Evolutionary conservation across 2,113 vertebrate species (phyloP).

Genomic region (Haemorhous mexicanus): DNA sequence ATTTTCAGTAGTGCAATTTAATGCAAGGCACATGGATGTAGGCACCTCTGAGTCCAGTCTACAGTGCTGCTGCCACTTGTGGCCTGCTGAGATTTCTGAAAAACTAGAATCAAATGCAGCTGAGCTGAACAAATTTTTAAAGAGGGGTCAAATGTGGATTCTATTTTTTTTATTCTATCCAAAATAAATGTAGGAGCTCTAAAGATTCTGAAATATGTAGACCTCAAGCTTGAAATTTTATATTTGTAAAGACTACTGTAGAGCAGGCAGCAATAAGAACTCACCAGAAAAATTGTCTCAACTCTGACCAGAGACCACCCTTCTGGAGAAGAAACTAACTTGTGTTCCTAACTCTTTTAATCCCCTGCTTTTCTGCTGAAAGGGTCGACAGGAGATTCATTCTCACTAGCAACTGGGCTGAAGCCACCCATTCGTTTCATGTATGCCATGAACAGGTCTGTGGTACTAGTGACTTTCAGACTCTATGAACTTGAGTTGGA

Average conservation of each 20-base stretch:
- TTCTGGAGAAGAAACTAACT: neutral
- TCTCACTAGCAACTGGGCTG: neutral
- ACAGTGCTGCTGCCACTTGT: neutral
- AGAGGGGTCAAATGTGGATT: neutral
- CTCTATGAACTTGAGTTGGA: neutral
- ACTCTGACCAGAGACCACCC: neutral
- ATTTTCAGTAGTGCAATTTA: neutral
- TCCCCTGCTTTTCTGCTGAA: conserved; percentile 1
- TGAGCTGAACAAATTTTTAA: neutral
- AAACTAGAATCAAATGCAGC: neutral
- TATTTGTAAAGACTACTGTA: neutral
- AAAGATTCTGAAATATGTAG: neutral
- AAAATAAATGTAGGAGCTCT: neutral
- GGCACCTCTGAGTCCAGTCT: neutral
- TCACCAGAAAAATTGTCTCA: neutral
- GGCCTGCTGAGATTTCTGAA: neutral
- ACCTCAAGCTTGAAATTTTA: neutral
- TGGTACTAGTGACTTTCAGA: neutral
- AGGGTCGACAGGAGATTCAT: neutral
- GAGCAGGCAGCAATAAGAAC: neutral
- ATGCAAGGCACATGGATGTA: neutral
- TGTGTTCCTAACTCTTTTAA: neutral
- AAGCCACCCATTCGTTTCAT: neutral
- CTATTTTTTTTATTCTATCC: neutral
- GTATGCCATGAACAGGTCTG: neutral